Base-by-base conservation (phyloP, 1,140 invertebrate genomes). In the Streblospio benedicti region DNA sequence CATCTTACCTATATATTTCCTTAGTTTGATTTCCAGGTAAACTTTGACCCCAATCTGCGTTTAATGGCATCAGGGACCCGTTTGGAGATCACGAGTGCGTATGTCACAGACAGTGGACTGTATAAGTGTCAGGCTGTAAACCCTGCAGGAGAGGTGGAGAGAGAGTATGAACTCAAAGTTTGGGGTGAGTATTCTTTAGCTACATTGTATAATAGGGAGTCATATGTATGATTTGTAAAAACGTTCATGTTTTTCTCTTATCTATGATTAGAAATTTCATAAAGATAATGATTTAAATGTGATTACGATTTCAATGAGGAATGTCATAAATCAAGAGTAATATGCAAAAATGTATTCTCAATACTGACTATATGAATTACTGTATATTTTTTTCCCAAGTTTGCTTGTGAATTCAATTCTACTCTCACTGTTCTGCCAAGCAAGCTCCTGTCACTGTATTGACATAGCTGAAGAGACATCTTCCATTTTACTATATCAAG, bases 41-140 rank as follows among this genome's bases (percentile, higher is more conserved):
- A n/a, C n/a, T n/a, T n/a, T n/a, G n/a, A n/a, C n/a, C n/a, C n/a
- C n/a, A n/a, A n/a, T n/a, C n/a, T n/a, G n/a, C n/a, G n/a, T n/a
- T n/a, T n/a, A n/a, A n/a, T n/a, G n/a, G 45, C 45, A 43, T 20
- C 41, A n/a, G 35, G 30, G 75, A 73, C 5, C 57, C 62, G 69
- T 16, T 52, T 77, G 20, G 67, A 71, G 30, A 56, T 77, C 4
- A 27, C 52, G 25, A 63, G 55, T 54, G 69, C 72, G 6, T 59
- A 69, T 3, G 65, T 75, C 1, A 67, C 64, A 35, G 76, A 83
- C 60, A 62, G 66, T 20, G 75, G 71, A 5, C 49, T 66, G 23
- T 84, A 82, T 66, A 79, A 68, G 2, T 84, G 83, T 68, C 57
- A 74, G 31, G 82, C 80, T 12, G 68, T 73, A 14, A 84, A 83